Percentiles rank a stretch among this genome's conserved stretches.
These are phyloP conservation scores for Agapornis roseicollis DNA, from an alignment of 2,113 vertebrate species.

Conservation along the genomic window DNA sequence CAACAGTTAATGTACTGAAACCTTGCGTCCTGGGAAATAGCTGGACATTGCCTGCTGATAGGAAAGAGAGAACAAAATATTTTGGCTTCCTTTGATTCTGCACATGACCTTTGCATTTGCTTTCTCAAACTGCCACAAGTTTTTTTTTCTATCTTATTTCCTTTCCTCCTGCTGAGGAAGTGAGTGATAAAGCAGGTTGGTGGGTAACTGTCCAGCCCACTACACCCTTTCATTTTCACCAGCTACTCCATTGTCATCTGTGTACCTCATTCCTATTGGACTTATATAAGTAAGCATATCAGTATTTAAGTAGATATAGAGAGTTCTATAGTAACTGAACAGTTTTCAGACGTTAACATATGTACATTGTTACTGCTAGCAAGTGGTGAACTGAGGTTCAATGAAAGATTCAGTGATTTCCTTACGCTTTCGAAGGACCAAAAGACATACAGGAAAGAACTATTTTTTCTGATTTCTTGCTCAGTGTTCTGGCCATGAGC, in stretches of 20 bases:
- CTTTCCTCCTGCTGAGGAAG: neutral
- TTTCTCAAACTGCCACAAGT: neutral
- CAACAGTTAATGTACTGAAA: neutral
- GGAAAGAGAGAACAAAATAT: neutral
- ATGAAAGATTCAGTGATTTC: neutral
- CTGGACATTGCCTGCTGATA: neutral
- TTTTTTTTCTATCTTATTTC: neutral
- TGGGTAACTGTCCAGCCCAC: neutral
- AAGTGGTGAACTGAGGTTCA: neutral
- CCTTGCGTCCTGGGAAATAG: neutral
- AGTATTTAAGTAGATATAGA: neutral
- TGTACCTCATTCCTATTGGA: neutral
- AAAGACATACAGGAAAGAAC: neutral
- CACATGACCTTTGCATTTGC: neutral
- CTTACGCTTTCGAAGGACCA: neutral
- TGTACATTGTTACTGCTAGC: accelerated
- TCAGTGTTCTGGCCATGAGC: neutral
- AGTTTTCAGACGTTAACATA: neutral
- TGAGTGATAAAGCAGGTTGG: neutral
- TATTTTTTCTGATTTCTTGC: neutral
- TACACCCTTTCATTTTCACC: neutral
- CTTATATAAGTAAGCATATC: neutral
- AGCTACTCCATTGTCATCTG: neutral
- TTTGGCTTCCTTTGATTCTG: neutral
- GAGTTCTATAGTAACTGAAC: neutral